Percentiles rank a stretch among this genome's conserved stretches.
Evolutionary conservation across 2,797 vertebrate genomes (phyloP).

Genomic region (Meriones psammophilus): DNA sequence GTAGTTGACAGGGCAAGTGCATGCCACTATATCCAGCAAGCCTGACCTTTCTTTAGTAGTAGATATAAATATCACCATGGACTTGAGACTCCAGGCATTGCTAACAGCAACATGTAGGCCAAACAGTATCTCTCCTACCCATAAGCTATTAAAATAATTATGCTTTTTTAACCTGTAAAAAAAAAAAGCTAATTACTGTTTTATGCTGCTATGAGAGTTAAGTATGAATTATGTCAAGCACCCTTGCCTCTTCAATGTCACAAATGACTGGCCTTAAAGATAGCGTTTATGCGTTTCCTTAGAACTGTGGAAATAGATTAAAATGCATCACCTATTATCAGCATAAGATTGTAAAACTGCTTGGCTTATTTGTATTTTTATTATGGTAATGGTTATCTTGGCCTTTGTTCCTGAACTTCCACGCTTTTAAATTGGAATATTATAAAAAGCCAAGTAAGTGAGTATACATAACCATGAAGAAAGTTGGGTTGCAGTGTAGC

Average conservation of each 20-base stretch:
- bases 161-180: not conserved
- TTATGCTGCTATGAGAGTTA: slow-evolving; percentile 14
- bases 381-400: slow-evolving; percentile 29
- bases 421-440: slow-evolving; percentile 17
- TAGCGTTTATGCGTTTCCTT: not conserved
- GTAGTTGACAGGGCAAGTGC: not conserved
- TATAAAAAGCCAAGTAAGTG: slow-evolving; percentile 30
- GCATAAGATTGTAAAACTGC: slow-evolving; percentile 18
- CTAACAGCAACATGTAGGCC: slow-evolving; percentile 1
- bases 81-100: not conserved
- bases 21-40: not conserved
- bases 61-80: not conserved
- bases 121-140: not conserved
- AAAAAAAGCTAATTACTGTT: slow-evolving; percentile 13
- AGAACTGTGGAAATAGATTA: slow-evolving; percentile 21
- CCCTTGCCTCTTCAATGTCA: slow-evolving; percentile 6
- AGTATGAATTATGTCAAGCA: not conserved
- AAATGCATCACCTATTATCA: not conserved
- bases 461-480: not conserved
- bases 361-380: slow-evolving; percentile 8
- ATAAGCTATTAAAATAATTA: not conserved
- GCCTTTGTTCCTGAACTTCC: slow-evolving; percentile 36
- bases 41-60: slow-evolving; percentile 5
- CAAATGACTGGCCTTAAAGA: slow-evolving; percentile 53
- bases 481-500: not conserved